phyloP scores from a whole-genome alignment of 2,888 invertebrate species.

The Philopedon plagiatum region DNA sequence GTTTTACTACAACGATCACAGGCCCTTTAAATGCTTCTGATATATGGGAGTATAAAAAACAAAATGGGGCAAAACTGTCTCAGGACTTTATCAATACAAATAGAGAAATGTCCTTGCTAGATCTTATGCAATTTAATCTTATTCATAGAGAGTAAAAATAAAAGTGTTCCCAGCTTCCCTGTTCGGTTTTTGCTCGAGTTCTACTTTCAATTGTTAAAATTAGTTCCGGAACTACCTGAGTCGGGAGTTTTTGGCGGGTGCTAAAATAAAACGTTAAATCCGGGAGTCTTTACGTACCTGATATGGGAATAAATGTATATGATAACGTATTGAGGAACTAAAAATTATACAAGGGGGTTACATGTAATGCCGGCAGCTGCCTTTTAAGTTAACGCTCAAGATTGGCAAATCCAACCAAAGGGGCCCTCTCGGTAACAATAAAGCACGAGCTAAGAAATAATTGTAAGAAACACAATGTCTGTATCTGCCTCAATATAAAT shows the following conservation, averaged over 20 bases:
- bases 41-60: conserved; percentile 8
- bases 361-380: conserved; percentile 53
- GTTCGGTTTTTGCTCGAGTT: conserved; percentile 46
- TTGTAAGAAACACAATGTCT: conserved; percentile 54
- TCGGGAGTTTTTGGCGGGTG: conserved; percentile 53
- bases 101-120: conserved; percentile 30
- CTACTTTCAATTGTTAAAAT: conserved; percentile 51
- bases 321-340: conserved; percentile 54
- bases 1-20: not conserved
- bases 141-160: conserved; percentile 46
- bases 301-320: conserved; percentile 51
- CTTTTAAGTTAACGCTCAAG: conserved; percentile 54
- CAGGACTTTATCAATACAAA: conserved; percentile 23
- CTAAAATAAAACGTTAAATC: conserved; percentile 53
- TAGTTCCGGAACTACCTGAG: conserved; percentile 54
- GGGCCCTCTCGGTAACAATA: conserved; percentile 53
- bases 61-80: conserved; percentile 19
- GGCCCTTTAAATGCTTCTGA: not conserved
- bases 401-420: conserved; percentile 52
- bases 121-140: conserved; percentile 46
- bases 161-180: conserved; percentile 50
- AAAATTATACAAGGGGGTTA: conserved; percentile 58
- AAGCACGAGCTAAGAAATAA: conserved; percentile 57
- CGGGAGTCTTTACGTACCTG: conserved; percentile 45
- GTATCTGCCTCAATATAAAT: conserved; percentile 52